phyloP scores from a whole-genome alignment of 2,888 invertebrate species.

The Anthrax anthrax region DNA sequence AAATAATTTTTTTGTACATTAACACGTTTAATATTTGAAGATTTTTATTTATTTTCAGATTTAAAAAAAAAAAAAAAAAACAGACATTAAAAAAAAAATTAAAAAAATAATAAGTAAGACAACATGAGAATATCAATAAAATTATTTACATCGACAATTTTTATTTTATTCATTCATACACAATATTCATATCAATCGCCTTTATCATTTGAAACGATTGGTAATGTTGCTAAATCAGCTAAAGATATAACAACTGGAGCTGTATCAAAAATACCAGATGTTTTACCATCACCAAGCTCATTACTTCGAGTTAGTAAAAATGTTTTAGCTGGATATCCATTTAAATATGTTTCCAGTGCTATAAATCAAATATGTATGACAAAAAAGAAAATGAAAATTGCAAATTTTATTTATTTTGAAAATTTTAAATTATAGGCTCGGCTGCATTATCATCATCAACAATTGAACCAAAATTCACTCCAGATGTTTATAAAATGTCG shows the following conservation, averaged over 20 bases:
- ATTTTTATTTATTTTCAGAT: no score
- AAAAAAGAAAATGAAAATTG: neutral
- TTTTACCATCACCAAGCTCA: constrained; percentile 14
- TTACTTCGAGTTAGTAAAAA: constrained; percentile 26
- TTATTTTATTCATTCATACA: no score
- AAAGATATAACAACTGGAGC: constrained; percentile 3
- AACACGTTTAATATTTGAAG: no score
- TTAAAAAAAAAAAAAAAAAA: no score
- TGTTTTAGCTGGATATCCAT: constrained; percentile 28
- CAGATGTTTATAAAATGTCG: constrained; percentile 24
- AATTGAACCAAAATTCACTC: constrained; percentile 21
- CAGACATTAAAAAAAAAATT: no score
- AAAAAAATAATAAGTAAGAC: no score
- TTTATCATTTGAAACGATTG: neutral
- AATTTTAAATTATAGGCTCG: constrained; percentile 20
- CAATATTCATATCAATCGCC: no score
- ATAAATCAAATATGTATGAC: constrained; percentile 26
- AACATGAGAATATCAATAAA: no score
- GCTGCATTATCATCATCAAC: constrained; percentile 21
- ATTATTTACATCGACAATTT: no score
- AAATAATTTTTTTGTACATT: no score
- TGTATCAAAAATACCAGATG: constrained; percentile 6
- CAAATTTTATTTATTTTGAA: neutral
- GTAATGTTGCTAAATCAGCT: neutral
- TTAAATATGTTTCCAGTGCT: constrained; percentile 23